phyloP scores from a whole-genome alignment of 2,888 invertebrate genomes.

The Himalopsyche tibetana region DNA sequence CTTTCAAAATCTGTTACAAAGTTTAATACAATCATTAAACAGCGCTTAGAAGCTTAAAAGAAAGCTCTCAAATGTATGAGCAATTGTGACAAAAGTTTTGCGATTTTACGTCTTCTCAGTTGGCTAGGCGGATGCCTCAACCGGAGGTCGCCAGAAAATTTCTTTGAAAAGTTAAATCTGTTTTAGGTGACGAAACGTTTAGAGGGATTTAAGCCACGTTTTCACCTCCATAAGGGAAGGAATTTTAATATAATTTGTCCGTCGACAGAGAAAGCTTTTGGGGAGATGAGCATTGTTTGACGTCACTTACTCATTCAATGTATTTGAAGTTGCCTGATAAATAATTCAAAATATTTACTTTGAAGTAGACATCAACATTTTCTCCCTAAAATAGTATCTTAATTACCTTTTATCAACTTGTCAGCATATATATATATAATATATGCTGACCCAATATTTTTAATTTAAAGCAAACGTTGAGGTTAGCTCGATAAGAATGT shows the following conservation, averaged over 20 bases:
- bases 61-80: slow-evolving; percentile 39
- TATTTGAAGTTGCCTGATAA: background rate
- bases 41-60: slow-evolving; percentile 36
- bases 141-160: slow-evolving; percentile 41
- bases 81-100: slow-evolving; percentile 40
- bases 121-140: slow-evolving; percentile 33
- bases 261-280: background rate
- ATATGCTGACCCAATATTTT: too few relatives aligned
- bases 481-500: too few relatives aligned
- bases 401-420: too few relatives aligned
- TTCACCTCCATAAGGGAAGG: slow-evolving; percentile 49
- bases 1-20: slow-evolving; percentile 31
- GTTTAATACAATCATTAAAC: slow-evolving; percentile 38
- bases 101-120: slow-evolving; percentile 29
- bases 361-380: too few relatives aligned
- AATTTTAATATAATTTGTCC: slow-evolving; percentile 55
- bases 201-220: slow-evolving; percentile 53
- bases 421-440: too few relatives aligned
- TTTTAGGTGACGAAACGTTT: slow-evolving; percentile 54
- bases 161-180: slow-evolving; percentile 42
- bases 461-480: too few relatives aligned
- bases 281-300: slow-evolving; percentile 9
- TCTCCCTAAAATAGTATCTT: too few relatives aligned
- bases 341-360: slow-evolving; percentile 8
- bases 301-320: background rate